A percentile compares a stretch with the other conserved stretches of the same genome.
These are phyloP conservation scores for Trichonephila clavipes DNA, from an alignment of 1,140 invertebrate genomes.

Conservation along the genomic window DNA sequence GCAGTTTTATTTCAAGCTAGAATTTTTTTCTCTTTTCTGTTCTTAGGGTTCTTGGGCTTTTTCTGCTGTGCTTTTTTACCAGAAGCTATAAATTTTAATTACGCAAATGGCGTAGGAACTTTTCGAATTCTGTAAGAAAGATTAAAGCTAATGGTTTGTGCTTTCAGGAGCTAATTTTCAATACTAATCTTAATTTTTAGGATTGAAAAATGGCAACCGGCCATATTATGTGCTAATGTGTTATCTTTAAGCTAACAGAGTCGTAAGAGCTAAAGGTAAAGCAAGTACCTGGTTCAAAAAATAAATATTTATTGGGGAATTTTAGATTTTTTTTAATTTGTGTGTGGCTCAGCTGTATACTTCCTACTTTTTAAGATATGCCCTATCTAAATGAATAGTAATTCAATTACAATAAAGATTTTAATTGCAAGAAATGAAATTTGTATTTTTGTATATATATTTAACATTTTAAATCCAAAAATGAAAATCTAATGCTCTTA, in stretches of 20 bases:
- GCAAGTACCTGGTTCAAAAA: no score
- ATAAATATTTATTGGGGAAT: no score
- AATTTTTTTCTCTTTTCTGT: neutral
- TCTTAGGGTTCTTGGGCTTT: neutral
- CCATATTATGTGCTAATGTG: neutral
- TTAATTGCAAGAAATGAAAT: no score
- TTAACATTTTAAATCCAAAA: no score
- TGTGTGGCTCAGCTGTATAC: no score
- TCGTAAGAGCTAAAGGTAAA: no score
- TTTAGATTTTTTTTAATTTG: no score
- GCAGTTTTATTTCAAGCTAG: constrained; percentile 27
- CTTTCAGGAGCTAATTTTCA: constrained; percentile 31
- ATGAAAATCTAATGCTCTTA: no score
- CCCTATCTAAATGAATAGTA: no score
- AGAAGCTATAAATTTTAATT: constrained; percentile 73
- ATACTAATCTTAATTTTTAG: constrained; percentile 46
- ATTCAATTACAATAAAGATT: no score
- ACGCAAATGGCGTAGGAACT: constrained; percentile 56
- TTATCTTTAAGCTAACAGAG: neutral
- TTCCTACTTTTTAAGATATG: no score
- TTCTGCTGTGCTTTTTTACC: neutral
- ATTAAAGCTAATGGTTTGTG: constrained; percentile 59
- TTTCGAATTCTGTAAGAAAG: constrained; percentile 41
- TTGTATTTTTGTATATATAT: no score
- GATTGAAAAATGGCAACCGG: constrained; percentile 8